Evolutionary conservation across 1,140 invertebrate species (phyloP).

Genomic region (Zaprionus camerounensis): DNA sequence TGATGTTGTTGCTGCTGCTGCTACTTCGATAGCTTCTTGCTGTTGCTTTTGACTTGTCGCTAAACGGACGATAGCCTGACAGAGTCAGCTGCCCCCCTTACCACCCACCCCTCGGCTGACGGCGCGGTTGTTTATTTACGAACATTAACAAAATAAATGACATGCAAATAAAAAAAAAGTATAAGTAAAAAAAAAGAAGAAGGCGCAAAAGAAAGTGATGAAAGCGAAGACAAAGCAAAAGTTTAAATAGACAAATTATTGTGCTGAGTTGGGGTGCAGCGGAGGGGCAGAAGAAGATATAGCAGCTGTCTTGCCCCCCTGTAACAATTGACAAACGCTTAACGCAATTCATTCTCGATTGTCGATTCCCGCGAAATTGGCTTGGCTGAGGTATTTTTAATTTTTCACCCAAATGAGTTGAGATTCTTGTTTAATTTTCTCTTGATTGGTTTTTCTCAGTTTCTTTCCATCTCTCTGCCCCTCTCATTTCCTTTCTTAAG

Average conservation of each 20-base stretch:
- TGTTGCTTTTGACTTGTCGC: conserved; percentile 62
- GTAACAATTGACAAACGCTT: conserved; percentile 55
- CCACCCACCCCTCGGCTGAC: neutral
- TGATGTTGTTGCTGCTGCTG: conserved; percentile 53
- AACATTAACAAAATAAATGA: conserved; percentile 81
- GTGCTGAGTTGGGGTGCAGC: conserved; percentile 11
- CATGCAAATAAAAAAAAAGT: conserved; percentile 72
- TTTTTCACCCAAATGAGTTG: conserved; percentile 60
- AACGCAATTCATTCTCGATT: conserved; percentile 76
- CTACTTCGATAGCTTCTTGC: neutral
- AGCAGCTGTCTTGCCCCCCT: conserved; percentile 38
- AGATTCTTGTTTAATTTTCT: conserved; percentile 58
- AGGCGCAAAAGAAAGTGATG: conserved; percentile 16
- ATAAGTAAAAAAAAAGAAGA: conserved; percentile 17
- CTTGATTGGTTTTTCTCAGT: conserved; percentile 53
- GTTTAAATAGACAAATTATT: conserved; percentile 79
- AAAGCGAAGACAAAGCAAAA: conserved; percentile 44
- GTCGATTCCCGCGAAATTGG: conserved; percentile 29
- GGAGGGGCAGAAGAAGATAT: conserved; percentile 22
- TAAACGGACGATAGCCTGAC: conserved; percentile 43
- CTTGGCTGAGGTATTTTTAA: conserved; percentile 64
- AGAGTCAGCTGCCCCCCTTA: neutral
- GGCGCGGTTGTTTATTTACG: conserved; percentile 69
- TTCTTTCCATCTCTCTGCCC: neutral
- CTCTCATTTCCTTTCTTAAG: conserved; percentile 4